phyloP scores from a whole-genome alignment of 2,113 vertebrate genomes.

The Scartelaos histophorus region DNA sequence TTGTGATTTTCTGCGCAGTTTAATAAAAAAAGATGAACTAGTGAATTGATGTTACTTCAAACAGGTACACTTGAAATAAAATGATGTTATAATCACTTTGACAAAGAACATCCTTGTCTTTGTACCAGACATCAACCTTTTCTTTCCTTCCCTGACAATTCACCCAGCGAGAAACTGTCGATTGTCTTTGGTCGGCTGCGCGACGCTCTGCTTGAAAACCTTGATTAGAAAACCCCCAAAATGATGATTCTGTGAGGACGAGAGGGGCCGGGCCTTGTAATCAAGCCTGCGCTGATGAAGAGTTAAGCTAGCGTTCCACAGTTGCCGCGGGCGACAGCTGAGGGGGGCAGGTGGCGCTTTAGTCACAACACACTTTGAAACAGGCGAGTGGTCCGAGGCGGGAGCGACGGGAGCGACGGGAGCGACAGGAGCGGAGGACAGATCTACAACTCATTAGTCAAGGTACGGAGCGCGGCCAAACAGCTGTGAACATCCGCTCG shows the following conservation, averaged over 20 bases:
- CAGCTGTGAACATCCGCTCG: conserved; percentile 68
- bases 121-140: neutral
- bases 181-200: conserved; percentile 7
- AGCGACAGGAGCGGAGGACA: conserved; percentile 9
- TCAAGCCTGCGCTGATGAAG: conserved; percentile 28
- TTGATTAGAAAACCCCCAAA: conserved; percentile 1
- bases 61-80: neutral
- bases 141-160: neutral
- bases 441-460: conserved; percentile 69
- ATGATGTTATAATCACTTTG: neutral
- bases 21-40: neutral
- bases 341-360: conserved; percentile 66
- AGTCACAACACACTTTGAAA: conserved; percentile 63
- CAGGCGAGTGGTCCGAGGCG: conserved; percentile 57
- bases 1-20: too few species aligned
- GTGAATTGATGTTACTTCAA: neutral
- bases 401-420: conserved; percentile 23
- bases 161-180: neutral
- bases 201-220: neutral
- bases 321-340: conserved; percentile 57
- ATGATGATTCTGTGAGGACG: neutral
- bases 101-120: neutral
- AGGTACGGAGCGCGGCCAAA: conserved; percentile 61
- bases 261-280: conserved; percentile 11
- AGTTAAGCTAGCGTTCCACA: conserved; percentile 36